Base-by-base conservation (phyloP, 2,113 vertebrate genomes). In the Hydropotes inermis region DNA sequence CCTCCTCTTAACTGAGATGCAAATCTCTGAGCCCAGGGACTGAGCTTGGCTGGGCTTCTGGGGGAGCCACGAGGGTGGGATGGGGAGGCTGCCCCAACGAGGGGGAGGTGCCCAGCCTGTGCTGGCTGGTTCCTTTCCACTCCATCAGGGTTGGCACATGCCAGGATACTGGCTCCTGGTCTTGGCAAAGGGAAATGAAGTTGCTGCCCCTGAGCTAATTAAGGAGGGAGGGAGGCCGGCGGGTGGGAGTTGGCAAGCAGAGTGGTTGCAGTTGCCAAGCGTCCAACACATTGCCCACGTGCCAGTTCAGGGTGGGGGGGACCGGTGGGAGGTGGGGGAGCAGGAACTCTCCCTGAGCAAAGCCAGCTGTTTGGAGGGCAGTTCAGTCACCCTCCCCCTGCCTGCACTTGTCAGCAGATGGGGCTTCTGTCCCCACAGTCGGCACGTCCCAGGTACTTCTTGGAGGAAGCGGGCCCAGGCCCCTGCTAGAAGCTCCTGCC, bases 1-100 rank as follows among this genome's bases (percentile, higher is more conserved):
- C 98, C 98, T 54, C 78, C 95, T 10, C 98, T 98, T 98, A 98
- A 98, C 98, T 97, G 97, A 98, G 97, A 97, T 96, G 97, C 98
- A 98, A 98, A 98, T 98, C 96, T 98, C 57, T 21, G 85, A 7
- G 96, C 96, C 98, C 94, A 97, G 88, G 98, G 96, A 95, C 96
- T 96, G 98, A 97, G 23, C 67, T 25, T 82, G 13, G 33, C 10
- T 1, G 33, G 74, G 86, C 27, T 33, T 39, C 11, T 12, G 43
- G 36, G 54, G 50, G 16, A 8, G 21, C 25, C 16, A 0, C 3
- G 25, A 27, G 30, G 39, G 61, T 30, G 45, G 47, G n/a, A 55
- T 27, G n/a, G 54, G 27, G 79, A 60, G n/a, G 54, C 28, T 33
- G 82, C 74, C 78, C 83, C 23, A 39, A 30, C 0, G 3, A 67